Percentiles rank a stretch among this genome's conserved stretches.
Evolutionary conservation across 2,888 invertebrate species (phyloP).

Genomic region (Nemurella pictetii): DNA sequence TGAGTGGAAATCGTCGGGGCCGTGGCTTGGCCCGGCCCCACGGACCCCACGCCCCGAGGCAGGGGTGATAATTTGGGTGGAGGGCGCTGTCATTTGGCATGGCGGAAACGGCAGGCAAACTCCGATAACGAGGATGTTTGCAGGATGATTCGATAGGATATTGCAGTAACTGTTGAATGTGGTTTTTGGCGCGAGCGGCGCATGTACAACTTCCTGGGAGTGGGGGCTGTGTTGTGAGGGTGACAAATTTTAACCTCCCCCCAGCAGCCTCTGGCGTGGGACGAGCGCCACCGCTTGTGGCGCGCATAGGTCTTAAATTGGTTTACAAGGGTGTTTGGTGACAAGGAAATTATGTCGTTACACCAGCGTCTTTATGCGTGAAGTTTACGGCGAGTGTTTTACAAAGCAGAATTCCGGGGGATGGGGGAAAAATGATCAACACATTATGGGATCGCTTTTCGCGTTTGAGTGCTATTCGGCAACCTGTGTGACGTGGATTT

Average conservation of each 20-base stretch:
- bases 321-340: constrained; percentile 35
- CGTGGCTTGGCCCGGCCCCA: no score
- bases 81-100: neutral
- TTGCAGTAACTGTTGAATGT: constrained; percentile 35
- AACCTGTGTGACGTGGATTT: neutral
- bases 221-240: neutral
- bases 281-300: neutral
- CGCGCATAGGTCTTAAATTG: constrained; percentile 29
- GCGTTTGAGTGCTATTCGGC: neutral
- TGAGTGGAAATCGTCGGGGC: no score
- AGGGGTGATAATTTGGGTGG: no score
- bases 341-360: constrained; percentile 36
- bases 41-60: no score
- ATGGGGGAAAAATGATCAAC: neutral
- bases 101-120: constrained; percentile 1
- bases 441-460: neutral
- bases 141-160: constrained; percentile 37
- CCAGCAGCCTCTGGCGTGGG: neutral
- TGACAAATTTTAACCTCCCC: neutral
- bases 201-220: no score
- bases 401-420: neutral
- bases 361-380: neutral
- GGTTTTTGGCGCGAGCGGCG: neutral
- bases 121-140: constrained; percentile 21
- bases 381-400: neutral